A percentile compares a stretch with the other conserved stretches of the same genome.
These are phyloP conservation scores for Trichoplusia ni DNA, from an alignment of 1,140 invertebrate genomes.

Conservation along the genomic window DNA sequence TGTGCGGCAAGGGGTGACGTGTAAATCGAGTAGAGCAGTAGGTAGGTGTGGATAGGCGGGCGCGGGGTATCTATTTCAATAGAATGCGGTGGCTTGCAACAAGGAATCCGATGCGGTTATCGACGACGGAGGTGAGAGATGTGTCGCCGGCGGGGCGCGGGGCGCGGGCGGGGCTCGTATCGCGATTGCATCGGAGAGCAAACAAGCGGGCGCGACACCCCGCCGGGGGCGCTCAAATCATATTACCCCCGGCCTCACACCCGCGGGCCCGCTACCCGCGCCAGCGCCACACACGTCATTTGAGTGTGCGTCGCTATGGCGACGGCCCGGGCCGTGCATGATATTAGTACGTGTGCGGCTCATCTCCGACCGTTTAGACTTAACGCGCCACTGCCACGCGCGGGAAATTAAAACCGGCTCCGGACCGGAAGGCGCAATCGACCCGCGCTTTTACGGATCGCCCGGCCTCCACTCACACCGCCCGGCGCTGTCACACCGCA, in stretches of 20 bases:
- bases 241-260: conserved; percentile 75
- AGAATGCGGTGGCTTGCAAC: conserved; percentile 73
- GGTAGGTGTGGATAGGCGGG: conserved; percentile 66
- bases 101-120: conserved; percentile 77
- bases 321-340: conserved; percentile 79
- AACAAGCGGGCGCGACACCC: conserved; percentile 74
- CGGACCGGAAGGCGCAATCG: conserved; percentile 67
- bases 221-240: conserved; percentile 71
- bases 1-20: conserved; percentile 47
- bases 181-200: conserved; percentile 80
- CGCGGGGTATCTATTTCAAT: conserved; percentile 71
- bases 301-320: conserved; percentile 77
- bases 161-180: conserved; percentile 59
- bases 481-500: conserved; percentile 6
- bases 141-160: conserved; percentile 53
- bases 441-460: conserved; percentile 36
- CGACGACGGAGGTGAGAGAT: conserved; percentile 74
- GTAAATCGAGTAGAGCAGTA: conserved; percentile 57
- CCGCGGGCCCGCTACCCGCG: conserved; percentile 38
- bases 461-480: conserved; percentile 4
- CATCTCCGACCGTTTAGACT: conserved; percentile 78
- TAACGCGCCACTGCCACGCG: conserved; percentile 62
- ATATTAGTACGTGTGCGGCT: conserved; percentile 78
- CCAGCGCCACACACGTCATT: conserved; percentile 69
- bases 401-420: conserved; percentile 77